phyloP scores from a whole-genome alignment of 2,888 invertebrate genomes.

The Drosophila fungiperda region DNA sequence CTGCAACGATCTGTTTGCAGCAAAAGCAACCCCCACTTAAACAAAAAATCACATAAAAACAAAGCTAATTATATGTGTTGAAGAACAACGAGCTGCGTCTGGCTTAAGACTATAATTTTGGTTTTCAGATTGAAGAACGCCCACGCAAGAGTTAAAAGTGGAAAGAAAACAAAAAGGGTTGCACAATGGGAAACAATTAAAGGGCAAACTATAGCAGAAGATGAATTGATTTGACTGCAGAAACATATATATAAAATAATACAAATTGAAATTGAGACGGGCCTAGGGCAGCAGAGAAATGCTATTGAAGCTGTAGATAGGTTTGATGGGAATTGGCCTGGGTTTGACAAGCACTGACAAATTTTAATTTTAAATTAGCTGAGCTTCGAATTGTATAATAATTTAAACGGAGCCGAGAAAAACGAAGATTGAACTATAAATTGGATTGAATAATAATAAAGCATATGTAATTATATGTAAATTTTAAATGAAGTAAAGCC shows the following conservation, averaged over 20 bases:
- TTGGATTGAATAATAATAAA: no score
- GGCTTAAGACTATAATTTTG: constrained; percentile 41
- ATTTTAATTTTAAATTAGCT: neutral
- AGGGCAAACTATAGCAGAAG: neutral
- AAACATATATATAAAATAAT: neutral
- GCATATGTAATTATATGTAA: neutral
- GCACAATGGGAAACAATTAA: constrained; percentile 9
- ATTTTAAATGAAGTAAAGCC: neutral
- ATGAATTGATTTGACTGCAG: neutral
- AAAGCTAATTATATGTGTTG: constrained; percentile 47
- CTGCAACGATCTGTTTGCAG: constrained; percentile 38
- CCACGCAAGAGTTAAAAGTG: constrained; percentile 24
- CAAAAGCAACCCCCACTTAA: constrained; percentile 26
- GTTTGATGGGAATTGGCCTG: neutral
- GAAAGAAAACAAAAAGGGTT: constrained; percentile 7
- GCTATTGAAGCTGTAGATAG: neutral
- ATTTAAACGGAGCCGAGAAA: neutral
- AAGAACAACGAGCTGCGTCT: constrained; percentile 1
- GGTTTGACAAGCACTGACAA: neutral
- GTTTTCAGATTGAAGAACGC: constrained; percentile 42
- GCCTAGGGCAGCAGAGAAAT: neutral
- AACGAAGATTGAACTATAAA: no score
- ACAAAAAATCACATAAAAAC: constrained; percentile 52
- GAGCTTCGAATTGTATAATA: neutral
- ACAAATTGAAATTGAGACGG: neutral